Evolutionary conservation across 1,140 invertebrate species (phyloP).

Genomic region (Diabrotica virgifera): DNA sequence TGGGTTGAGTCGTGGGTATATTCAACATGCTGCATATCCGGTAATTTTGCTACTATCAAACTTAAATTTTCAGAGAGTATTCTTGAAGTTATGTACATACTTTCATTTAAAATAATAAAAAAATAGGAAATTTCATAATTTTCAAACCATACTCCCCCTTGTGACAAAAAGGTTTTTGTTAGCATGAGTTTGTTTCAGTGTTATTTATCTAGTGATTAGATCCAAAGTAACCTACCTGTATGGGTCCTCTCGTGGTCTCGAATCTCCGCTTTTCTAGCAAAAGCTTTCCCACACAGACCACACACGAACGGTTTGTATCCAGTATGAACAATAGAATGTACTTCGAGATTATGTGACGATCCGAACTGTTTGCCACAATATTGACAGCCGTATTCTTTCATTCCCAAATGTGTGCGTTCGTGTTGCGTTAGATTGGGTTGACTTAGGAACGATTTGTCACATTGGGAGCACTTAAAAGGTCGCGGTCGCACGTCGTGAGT

Average conservation of each 20-base stretch:
- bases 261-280: conserved; percentile 72
- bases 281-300: conserved; percentile 67
- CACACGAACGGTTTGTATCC: conserved; percentile 71
- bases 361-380: conserved; percentile 75
- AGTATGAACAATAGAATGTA: conserved; percentile 64
- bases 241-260: conserved; percentile 78
- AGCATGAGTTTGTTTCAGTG: no score
- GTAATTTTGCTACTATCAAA: no score
- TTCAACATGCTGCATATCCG: no score
- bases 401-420: conserved; percentile 65
- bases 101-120: no score
- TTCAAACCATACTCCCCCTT: no score
- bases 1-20: no score
- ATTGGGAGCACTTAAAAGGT: conserved; percentile 64
- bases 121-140: no score
- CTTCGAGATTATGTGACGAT: conserved; percentile 70
- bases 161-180: no score
- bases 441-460: conserved; percentile 71
- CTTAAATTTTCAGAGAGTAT: no score
- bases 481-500: conserved; percentile 67
- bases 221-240: conserved; percentile 11
- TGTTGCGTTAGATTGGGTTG: conserved; percentile 72
- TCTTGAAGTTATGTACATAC: no score
- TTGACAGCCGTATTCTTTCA: conserved; percentile 70
- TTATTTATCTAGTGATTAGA: no score